Base-by-base conservation (phyloP, 1,140 invertebrate species). In the Drosophila dunni region DNA sequence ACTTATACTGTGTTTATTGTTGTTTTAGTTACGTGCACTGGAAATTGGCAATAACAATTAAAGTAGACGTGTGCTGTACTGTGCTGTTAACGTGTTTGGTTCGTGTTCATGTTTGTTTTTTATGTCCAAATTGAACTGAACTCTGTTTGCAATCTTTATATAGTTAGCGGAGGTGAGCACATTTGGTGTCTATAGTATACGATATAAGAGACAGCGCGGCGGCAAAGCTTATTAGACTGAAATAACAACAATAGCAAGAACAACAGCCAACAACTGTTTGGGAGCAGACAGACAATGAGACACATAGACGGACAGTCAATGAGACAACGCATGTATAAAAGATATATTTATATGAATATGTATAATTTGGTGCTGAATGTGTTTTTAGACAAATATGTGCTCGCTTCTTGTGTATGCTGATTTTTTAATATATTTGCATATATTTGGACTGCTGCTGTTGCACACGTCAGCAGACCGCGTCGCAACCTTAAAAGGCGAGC, bases 171-270 rank as follows among this genome's bases (percentile, higher is more conserved):
- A 40, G 38, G 38, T 40, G 38, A 10, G 38, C 40, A 54, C 34
- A 46, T 20, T 46, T 8, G 9, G 17, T 20, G 24, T 29, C 3
- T 29, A 29, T 29, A 29, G 11, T 4, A 53, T 56, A 20, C 36
- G 38, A 38, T 61, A 45, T 46, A 46, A 36, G 58, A 83, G 80
- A 83, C 80, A 76, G 80, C 76, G 29, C 72, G 80, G 80, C 80
- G 80, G 80, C 80, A 76, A 64, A 56, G 66, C 68, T 83, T 79
- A 83, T 83, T 83, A 83, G 76, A 79, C 71, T 79, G 66, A 57
- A 61, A 67, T 61, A 66, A 69, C 45, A 63, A 45, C 51, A 64
- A 60, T 20, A 42, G 48, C 9, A 77, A 64, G 20, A 66, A 56
- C 34, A 75, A 54, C 29, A 51, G 44, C 24, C 46, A 13, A 57